Base-by-base conservation (phyloP, 2,888 invertebrate genomes). In the Diloba caeruleocephala region DNA sequence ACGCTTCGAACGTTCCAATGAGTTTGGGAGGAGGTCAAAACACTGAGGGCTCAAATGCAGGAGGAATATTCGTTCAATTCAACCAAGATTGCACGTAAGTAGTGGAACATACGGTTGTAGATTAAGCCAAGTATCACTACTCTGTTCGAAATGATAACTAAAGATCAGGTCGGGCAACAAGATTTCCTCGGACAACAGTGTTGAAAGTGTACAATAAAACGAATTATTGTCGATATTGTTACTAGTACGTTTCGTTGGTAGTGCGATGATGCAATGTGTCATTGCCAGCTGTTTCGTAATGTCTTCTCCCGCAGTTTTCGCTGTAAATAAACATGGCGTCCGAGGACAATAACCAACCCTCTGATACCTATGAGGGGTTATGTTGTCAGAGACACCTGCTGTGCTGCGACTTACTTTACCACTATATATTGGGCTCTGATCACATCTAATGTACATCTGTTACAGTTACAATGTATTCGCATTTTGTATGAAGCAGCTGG, bases 61-160 rank as follows among this genome's bases (percentile, higher is more conserved):
- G 97, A 92, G 96, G 97, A 90, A 96, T 97, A 91, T 98, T 98
- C 92, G 98, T 98, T 79, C 98, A 98, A 94, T 99, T 99, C 89
- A 99, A 99, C 93, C 99, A 99, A 92, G 99, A 99, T 92, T 97
- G 96, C 96, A 97, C 98, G 99, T 99, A 97, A 97, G 98, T 96
- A 67, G 33, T 34, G 14, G 15, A 45, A 23, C 39, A 53, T 55
- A 53, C 41, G 32, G 36, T 44, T 31, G 12, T 29, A 26, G 10
- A 32, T 44, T 36, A 29, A 15, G 43, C 26, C 13, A 13, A 32
- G 10, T 7, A 15, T 15, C 28, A 29, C 15, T 19, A 10, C 28
- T n/a, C 10, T 53, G 12, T 48, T 50, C 38, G 3, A 21, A 31
- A 44, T 49, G 50, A 39, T 12, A 4, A 17, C n/a, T 14, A 13